Evolutionary conservation across 2,113 vertebrate genomes (phyloP).

Genomic region (Lycaon pictus): DNA sequence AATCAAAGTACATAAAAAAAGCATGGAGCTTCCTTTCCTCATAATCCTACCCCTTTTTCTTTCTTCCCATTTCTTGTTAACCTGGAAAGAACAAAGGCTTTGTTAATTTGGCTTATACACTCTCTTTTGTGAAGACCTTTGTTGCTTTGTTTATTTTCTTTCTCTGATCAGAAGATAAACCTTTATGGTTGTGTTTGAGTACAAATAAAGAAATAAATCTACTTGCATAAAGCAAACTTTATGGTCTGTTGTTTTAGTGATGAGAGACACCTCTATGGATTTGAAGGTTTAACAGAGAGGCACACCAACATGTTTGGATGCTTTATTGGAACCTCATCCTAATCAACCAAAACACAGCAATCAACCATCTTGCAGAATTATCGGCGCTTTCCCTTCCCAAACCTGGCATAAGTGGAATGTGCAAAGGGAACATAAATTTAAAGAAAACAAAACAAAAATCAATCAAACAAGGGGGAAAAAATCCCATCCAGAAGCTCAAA

Average conservation of each 20-base stretch:
- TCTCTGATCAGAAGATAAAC: slow-evolving; percentile 79
- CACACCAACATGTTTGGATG: background rate
- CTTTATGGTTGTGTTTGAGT: slow-evolving; percentile 73
- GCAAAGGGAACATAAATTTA: slow-evolving; percentile 49
- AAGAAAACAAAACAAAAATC: slow-evolving; percentile 60
- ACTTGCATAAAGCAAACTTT: slow-evolving; percentile 71
- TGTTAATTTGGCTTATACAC: slow-evolving; percentile 56
- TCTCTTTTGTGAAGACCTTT: slow-evolving; percentile 64
- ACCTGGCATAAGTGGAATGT: slow-evolving; percentile 43
- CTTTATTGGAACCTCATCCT: background rate
- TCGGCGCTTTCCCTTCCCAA: slow-evolving; percentile 31
- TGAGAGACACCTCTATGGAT: slow-evolving; percentile 56
- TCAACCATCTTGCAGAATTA: slow-evolving; percentile 67
- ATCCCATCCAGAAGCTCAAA: background rate
- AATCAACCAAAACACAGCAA: slow-evolving; percentile 56
- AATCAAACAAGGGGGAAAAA: background rate
- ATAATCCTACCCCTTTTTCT: background rate
- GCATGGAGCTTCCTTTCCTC: slow-evolving; percentile 6
- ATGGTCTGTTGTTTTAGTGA: slow-evolving; percentile 68
- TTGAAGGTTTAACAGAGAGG: slow-evolving; percentile 59
- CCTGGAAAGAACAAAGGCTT: slow-evolving; percentile 81
- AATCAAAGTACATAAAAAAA: slow-evolving; percentile 80
- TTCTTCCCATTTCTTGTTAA: slow-evolving; percentile 70
- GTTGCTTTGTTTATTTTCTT: slow-evolving; percentile 74
- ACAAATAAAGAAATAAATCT: slow-evolving; percentile 82